Base-by-base conservation (phyloP, 2,888 invertebrate genomes). In the Ichneumoninae sp. region DNA sequence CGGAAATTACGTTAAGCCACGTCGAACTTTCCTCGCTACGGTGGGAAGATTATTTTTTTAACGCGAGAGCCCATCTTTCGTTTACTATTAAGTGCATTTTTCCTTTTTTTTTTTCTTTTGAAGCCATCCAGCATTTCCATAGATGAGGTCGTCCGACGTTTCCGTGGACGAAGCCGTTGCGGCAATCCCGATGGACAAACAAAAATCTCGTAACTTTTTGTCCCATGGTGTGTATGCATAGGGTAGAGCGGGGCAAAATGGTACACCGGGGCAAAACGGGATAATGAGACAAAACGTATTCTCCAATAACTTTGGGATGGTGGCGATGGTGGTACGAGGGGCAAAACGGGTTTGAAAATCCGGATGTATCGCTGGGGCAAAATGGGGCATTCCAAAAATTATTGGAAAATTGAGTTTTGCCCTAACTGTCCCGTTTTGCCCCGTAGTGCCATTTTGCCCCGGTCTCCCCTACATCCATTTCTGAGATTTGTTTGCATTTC, bases 1-100 rank as follows among this genome's bases (percentile, higher is more conserved):
- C 74, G 80, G 82, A 82, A 84, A 84, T 84, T 82, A 76, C 71
- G 75, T 79, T 79, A 75, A 82, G 75, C 60, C 66, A 60, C 70
- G 80, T 74, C 77, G 69, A 82, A 78, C 79, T 82, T 82, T 84
- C 6, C 60, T 50, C 79, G 66, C 57, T 68, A 75, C 60, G 57
- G 65, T 68, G 50, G 36, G 10, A 71, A 84, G 79, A 81, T 84
- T 36, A 71, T 80, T 82, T 75, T 47, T 47, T 76, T 52, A 22
- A 52, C 71, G 10, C 40, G 44, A 75, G 26, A 66, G 52, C 22
- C 57, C 57, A 57, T 57, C 22, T 22, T 57, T 57, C 57, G 26
- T 57, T 57, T 22, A 26, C 22, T 57, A 22, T 5, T 26, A 57
- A 22, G 57, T 57, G 57, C 57, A 26, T 26, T 57, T 54, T 22